Conservation (phyloP, 2,113 vertebrate species). For the Salvelinus namaycush region DNA sequence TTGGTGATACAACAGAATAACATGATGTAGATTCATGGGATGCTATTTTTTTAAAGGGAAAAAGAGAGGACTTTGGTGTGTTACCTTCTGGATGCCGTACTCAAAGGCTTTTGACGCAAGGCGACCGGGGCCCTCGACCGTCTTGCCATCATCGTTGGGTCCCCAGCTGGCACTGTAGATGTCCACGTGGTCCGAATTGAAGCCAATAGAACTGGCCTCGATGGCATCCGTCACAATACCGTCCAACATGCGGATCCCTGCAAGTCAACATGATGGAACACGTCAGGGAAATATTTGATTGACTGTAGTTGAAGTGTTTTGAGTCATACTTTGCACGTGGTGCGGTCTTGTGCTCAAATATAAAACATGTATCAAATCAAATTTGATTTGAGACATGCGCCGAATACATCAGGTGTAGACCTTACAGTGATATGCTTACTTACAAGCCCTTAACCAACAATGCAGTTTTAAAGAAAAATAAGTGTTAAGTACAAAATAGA, state of each 20-base stretch:
- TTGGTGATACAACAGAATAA: no score
- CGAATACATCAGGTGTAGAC: no score
- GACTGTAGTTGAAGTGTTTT: no score
- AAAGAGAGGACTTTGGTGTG: background rate
- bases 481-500: no score
- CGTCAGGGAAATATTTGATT: background rate
- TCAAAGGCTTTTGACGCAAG: slow-evolving; percentile 97
- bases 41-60: background rate
- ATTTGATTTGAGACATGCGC: no score
- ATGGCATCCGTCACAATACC: slow-evolving; percentile 97
- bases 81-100: slow-evolving; percentile 90
- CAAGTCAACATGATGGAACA: background rate
- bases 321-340: no score
- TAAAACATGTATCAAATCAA: no score
- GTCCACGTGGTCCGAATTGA: slow-evolving; percentile 93
- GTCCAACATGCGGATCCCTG: slow-evolving; percentile 96
- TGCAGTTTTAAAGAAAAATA: no score
- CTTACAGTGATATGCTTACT: no score
- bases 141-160: slow-evolving; percentile 97
- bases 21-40: background rate
- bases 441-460: no score
- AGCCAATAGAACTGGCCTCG: slow-evolving; percentile 97
- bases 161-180: slow-evolving; percentile 99
- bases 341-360: no score
- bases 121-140: slow-evolving; percentile 93